Evolutionary conservation across 2,888 invertebrate genomes (phyloP).

Genomic region (Pyrrhosoma nymphula): DNA sequence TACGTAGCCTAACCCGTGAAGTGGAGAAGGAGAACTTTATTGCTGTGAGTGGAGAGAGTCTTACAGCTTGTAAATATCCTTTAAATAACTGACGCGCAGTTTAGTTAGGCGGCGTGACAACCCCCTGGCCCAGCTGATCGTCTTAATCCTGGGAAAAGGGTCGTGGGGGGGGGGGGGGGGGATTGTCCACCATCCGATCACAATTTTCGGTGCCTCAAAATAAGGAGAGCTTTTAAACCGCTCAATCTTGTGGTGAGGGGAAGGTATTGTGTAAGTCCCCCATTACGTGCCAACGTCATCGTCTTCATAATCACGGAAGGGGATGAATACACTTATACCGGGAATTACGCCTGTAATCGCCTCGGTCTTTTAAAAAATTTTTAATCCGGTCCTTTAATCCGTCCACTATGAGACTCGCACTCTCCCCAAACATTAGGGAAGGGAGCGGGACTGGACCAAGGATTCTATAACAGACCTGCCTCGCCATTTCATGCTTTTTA

Average conservation of each 20-base stretch:
- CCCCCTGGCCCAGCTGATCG: background rate
- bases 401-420: background rate
- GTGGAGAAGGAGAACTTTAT: too few species aligned
- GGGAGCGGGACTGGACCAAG: background rate
- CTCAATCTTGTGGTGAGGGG: background rate
- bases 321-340: background rate
- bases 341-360: constrained; percentile 1
- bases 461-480: background rate
- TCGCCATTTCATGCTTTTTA: background rate
- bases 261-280: background rate
- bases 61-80: too few species aligned
- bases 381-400: background rate
- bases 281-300: background rate
- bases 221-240: background rate
- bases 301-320: background rate
- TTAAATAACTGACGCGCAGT: too few species aligned
- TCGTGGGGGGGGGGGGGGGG: background rate
- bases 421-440: background rate
- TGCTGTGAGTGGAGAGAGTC: too few species aligned
- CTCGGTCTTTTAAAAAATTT: background rate
- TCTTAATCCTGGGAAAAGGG: background rate
- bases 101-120: too few species aligned
- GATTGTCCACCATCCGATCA: background rate
- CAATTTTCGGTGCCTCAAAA: background rate
- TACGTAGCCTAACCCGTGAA: too few species aligned